A percentile compares a stretch with the other conserved stretches of the same genome.
Conservation (phyloP, 1,140 invertebrate genomes). For the Drosophila prosaltans region DNA sequence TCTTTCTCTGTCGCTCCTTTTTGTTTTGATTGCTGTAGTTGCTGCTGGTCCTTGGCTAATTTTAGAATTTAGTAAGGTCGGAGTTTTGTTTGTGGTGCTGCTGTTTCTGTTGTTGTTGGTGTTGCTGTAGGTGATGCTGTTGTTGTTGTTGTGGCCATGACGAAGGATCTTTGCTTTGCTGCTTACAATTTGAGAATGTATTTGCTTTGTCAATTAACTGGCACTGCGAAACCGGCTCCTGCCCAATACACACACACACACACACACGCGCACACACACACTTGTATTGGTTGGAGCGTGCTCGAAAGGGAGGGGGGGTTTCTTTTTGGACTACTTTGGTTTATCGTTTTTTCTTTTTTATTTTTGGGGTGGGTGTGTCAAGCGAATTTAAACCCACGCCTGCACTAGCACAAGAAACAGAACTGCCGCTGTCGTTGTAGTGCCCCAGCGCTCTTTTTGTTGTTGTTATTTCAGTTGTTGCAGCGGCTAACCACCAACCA, state of each 20-base stretch:
- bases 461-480: slow-evolving; percentile 32
- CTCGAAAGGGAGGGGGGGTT: neutral
- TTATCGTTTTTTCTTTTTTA: slow-evolving; percentile 21
- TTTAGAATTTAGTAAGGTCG: slow-evolving; percentile 39
- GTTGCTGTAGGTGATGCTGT: slow-evolving; percentile 11
- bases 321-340: slow-evolving; percentile 50
- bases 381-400: slow-evolving; percentile 57
- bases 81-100: slow-evolving; percentile 18
- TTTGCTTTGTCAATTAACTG: slow-evolving; percentile 73
- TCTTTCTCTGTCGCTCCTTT: neutral
- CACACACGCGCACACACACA: slow-evolving; percentile 15
- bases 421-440: slow-evolving; percentile 23
- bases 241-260: slow-evolving; percentile 24
- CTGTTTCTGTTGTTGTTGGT: slow-evolving; percentile 5
- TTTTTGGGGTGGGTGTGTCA: slow-evolving; percentile 72
- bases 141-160: slow-evolving; percentile 14
- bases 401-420: neutral
- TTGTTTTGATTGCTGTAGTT: slow-evolving; percentile 1
- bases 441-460: slow-evolving; percentile 21
- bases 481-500: slow-evolving; percentile 28
- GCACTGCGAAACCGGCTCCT: slow-evolving; percentile 60
- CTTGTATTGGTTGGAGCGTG: slow-evolving; percentile 13
- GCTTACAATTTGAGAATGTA: slow-evolving; percentile 40
- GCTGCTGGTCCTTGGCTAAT: slow-evolving; percentile 31
- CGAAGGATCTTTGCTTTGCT: slow-evolving; percentile 40